Conservation (phyloP, 2,888 invertebrate genomes). For the Caenorhabditis plicata region DNA sequence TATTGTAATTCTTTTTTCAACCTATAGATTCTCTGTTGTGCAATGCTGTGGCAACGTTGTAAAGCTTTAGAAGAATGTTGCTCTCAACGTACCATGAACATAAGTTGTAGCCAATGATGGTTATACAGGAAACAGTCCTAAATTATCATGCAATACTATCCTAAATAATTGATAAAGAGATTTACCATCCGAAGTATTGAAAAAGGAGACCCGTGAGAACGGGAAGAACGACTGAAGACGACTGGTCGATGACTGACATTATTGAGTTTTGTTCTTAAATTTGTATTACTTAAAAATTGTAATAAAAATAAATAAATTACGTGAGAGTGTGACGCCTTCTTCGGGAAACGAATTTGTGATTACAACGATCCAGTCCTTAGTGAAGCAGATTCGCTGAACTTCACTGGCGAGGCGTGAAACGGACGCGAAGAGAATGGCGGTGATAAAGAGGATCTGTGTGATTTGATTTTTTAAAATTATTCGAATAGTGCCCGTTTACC, state of each 20-base stretch:
- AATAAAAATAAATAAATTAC: not conserved
- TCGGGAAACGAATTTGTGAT: constrained; percentile 26
- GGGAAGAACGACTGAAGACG: constrained; percentile 44
- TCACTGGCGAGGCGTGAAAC: constrained; percentile 50
- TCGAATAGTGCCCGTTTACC: not conserved
- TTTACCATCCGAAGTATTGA: constrained; percentile 11
- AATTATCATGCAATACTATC: not conserved
- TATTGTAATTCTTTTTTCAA: not conserved
- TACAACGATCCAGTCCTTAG: constrained; percentile 61
- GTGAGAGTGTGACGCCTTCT: constrained; percentile 1
- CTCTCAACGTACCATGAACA: constrained; percentile 53
- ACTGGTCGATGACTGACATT: constrained; percentile 49
- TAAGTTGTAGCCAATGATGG: constrained; percentile 46
- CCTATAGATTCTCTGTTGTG: constrained; percentile 2
- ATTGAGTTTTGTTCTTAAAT: constrained; percentile 49
- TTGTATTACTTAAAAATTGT: not conserved
- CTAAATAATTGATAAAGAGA: not conserved
- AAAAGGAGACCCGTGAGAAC: constrained; percentile 41
- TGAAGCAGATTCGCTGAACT: constrained; percentile 56
- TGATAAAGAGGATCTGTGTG: constrained; percentile 17
- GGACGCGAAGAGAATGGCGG: constrained; percentile 29
- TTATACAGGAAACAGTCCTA: constrained; percentile 13
- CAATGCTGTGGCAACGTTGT: constrained; percentile 31
- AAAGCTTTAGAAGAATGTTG: constrained; percentile 36
- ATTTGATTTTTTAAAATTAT: too few species aligned